Percentiles rank a stretch among this genome's conserved stretches.
phyloP scores from a whole-genome alignment of 2,797 vertebrate genomes.

The Margarornis squamiger region DNA sequence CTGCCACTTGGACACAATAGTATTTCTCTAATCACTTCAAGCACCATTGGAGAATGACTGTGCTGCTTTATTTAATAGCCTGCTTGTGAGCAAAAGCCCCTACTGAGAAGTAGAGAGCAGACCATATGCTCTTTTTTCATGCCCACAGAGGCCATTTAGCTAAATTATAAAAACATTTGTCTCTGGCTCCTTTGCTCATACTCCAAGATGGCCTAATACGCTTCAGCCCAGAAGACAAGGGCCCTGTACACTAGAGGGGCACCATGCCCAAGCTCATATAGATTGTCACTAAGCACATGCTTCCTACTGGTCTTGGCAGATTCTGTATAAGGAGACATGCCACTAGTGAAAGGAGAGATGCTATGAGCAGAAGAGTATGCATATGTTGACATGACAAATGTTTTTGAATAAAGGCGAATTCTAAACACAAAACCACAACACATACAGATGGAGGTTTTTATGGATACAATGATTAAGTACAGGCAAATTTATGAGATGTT shows the following conservation, averaged over 20 bases:
- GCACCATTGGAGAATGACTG: not conserved
- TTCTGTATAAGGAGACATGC: not conserved
- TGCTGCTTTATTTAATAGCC: not conserved
- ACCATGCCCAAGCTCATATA: not conserved
- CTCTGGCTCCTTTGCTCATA: not conserved
- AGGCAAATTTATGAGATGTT: conserved; percentile 65
- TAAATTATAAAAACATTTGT: not conserved
- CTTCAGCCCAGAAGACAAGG: not conserved
- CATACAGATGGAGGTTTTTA: not conserved
- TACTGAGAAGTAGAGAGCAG: not conserved
- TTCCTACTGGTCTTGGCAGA: not conserved
- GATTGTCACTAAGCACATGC: not conserved
- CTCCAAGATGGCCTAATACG: not conserved
- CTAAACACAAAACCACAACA: conserved; percentile 23
- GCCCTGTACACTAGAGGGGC: not conserved
- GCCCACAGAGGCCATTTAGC: not conserved
- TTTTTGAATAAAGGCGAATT: not conserved
- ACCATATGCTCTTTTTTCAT: not conserved
- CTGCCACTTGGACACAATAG: not conserved
- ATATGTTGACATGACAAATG: not conserved
- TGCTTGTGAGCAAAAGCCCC: not conserved
- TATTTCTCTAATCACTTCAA: not conserved
- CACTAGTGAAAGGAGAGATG: not conserved
- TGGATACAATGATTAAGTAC: not conserved
- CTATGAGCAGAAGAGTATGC: not conserved